These are phyloP conservation scores for Drymodes brunneopygia DNA, from an alignment of 2,113 vertebrate genomes.

Conservation along the genomic window DNA sequence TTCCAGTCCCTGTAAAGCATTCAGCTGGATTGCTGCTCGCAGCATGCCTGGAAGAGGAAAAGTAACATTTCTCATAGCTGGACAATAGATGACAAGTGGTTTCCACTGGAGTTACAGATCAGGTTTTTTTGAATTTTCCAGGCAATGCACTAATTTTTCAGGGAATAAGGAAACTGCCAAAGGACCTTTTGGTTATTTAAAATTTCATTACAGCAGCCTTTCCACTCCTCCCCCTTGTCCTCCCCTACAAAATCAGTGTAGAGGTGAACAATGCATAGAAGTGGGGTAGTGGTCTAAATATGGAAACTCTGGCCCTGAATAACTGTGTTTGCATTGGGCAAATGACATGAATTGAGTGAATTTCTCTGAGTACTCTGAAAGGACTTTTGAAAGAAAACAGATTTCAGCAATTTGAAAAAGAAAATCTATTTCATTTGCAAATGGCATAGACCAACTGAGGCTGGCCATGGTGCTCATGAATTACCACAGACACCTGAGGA, in stretches of 20 bases:
- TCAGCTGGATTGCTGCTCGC: neutral
- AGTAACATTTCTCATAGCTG: slow-evolving; percentile 18
- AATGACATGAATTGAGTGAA: slow-evolving; percentile 36
- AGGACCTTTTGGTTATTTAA: neutral
- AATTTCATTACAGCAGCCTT: slow-evolving; percentile 1
- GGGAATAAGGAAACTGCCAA: neutral
- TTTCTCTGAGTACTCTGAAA: slow-evolving; percentile 25
- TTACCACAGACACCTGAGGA: slow-evolving; percentile 66
- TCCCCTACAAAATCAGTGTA: neutral
- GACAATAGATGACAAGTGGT: slow-evolving; percentile 48
- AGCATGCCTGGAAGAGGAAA: neutral
- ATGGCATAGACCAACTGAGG: slow-evolving; percentile 51
- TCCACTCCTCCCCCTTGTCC: neutral
- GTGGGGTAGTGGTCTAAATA: neutral
- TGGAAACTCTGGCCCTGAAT: neutral
- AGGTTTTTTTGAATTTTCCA: slow-evolving; percentile 24
- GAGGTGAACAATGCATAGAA: neutral
- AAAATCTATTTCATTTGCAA: slow-evolving; percentile 36
- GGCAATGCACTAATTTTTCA: slow-evolving; percentile 18
- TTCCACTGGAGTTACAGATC: slow-evolving; percentile 31
- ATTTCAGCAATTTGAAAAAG: slow-evolving; percentile 51
- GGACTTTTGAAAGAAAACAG: slow-evolving; percentile 54
- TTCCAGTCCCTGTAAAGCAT: neutral
- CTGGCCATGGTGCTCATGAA: slow-evolving; percentile 61
- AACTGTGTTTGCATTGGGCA: slow-evolving; percentile 10